Evolutionary conservation across 2,888 invertebrate genomes (phyloP), one percentile per base, ranked within the genome.

Genomic region (Macaria liturata): DNA sequence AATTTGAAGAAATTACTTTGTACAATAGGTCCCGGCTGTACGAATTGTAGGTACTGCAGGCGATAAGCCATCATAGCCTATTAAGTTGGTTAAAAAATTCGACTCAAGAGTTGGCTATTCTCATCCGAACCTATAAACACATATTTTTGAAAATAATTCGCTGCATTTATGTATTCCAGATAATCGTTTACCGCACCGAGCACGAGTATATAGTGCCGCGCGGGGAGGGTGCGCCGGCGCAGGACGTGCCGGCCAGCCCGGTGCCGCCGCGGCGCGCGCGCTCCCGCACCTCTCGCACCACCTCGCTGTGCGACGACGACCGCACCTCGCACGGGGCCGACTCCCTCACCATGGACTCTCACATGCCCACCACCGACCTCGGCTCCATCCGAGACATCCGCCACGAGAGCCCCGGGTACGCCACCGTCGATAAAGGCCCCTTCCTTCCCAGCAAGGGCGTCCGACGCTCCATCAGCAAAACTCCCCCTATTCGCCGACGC

Each of bases 361-460:
- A 92, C 65, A 65, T 84, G 48, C 78, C 82, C 37, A 76, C 75
- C 7, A 62, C 71, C 8, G 85, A 83, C 7, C 67, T 78, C 3
- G 88, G 90, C 39, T 65, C 83, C 4, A 86, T 84, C 30, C 86
- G 86, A 61, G 78, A 82, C 45, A 84, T 87, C 46, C 90, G 92
- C 6, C 91, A 84, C 20, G 91, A 91, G 53, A 91, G 90, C 62
- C 93, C 92, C 31, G 96, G 96, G 4, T 97, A 97, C 69, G 96
- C 97, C 8, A 93, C 95, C 34, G 95, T 97, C 46, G 96, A 96
- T 57, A 96, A 96, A 83, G 92, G 93, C 0, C 86, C 95, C 34
- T 94, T 94, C 31, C 91, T 94, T 46, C 94, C 95, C 0, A 92
- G 93, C 37, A 93, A 94, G 72, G 90, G 92, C 31, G 86, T 91